These are phyloP conservation scores for Drosophila sp. DNA, from an alignment of 1,140 invertebrate species.

Conservation along the genomic window DNA sequence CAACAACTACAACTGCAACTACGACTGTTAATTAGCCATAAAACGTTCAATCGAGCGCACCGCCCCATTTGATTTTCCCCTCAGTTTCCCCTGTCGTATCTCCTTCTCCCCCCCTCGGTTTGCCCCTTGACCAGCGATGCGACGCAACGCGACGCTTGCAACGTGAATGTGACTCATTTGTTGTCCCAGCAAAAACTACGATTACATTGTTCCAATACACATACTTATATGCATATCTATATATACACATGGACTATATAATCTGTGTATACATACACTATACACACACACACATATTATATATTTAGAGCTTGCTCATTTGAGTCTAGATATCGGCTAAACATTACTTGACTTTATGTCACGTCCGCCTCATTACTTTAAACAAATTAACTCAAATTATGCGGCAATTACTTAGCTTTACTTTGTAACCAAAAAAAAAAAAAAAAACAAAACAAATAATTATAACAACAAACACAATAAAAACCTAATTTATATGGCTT, in stretches of 20 bases:
- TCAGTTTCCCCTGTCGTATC: no score
- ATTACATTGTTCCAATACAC: constrained; percentile 27
- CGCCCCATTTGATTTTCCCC: constrained; percentile 5
- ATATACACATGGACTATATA: constrained; percentile 1
- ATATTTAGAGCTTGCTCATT: background rate
- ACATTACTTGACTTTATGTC: constrained; percentile 26
- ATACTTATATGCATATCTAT: background rate
- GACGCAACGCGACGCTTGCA: background rate
- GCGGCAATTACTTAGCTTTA: constrained; percentile 34
- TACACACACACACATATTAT: constrained; percentile 8
- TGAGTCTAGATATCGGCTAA: no score
- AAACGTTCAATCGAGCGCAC: constrained; percentile 44
- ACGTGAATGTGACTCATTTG: constrained; percentile 38
- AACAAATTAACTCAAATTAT: constrained; percentile 54
- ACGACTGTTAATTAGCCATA: constrained; percentile 42
- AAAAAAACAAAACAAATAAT: no score
- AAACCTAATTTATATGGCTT: constrained; percentile 1
- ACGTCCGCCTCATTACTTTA: constrained; percentile 43
- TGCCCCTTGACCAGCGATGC: background rate
- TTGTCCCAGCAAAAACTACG: constrained; percentile 19
- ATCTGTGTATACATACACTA: constrained; percentile 4
- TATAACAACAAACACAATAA: constrained; percentile 6
- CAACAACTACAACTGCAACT: constrained; percentile 19
- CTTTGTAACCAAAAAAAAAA: constrained; percentile 1
- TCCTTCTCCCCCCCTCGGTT: no score